phyloP scores from a whole-genome alignment of 2,888 invertebrate genomes.

The Shargacucullia verbasci region DNA sequence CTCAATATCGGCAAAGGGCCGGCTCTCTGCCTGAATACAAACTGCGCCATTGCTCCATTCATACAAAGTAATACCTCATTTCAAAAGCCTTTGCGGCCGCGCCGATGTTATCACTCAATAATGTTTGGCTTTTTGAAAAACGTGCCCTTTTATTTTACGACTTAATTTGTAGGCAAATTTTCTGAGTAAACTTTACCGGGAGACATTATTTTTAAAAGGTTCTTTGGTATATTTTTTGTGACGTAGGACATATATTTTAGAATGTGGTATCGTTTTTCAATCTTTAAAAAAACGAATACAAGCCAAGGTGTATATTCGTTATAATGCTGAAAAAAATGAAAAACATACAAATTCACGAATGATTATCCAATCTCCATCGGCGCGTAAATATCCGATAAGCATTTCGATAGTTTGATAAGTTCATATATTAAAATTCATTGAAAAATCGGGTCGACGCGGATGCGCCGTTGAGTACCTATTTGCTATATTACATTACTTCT shows the following conservation, averaged over 20 bases:
- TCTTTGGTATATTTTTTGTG: neutral
- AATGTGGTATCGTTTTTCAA: neutral
- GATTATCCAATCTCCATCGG: too few species aligned
- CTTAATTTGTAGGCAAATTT: constrained; percentile 44
- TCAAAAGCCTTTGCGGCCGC: constrained; percentile 68
- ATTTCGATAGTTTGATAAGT: too few species aligned
- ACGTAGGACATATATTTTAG: neutral
- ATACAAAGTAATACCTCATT: constrained; percentile 76
- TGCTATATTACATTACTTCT: too few species aligned
- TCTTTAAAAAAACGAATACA: neutral
- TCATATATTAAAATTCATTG: too few species aligned
- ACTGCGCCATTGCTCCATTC: constrained; percentile 70
- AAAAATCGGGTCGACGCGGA: too few species aligned
- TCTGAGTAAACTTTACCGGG: constrained; percentile 5
- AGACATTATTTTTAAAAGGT: constrained; percentile 27
- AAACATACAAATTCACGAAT: too few species aligned
- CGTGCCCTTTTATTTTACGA: constrained; percentile 57
- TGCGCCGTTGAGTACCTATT: too few species aligned
- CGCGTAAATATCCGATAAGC: too few species aligned
- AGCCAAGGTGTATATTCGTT: too few species aligned
- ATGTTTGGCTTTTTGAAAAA: constrained; percentile 62
- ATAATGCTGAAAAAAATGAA: too few species aligned
- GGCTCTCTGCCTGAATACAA: constrained; percentile 75
- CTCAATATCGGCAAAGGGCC: constrained; percentile 74
- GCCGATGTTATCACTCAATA: constrained; percentile 72